Evolutionary conservation across 2,113 vertebrate genomes (phyloP), one percentile per base, ranked within the genome.

Genomic region (Ploceus nigricollis): DNA sequence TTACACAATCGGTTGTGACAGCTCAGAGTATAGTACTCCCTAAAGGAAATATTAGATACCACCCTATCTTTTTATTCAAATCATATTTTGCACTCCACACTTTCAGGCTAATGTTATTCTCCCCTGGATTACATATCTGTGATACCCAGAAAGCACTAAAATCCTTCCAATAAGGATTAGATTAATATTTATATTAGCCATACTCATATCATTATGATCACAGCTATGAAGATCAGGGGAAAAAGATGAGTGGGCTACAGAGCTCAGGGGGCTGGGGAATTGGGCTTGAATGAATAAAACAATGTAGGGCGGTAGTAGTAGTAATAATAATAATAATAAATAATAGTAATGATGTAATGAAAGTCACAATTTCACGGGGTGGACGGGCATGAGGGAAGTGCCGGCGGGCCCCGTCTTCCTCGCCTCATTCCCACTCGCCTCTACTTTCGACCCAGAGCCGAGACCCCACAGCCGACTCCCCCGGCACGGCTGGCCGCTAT

Each of bases 1-100:
- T 97, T 96, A 93, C 89, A 96, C 93, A 96, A 98, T 98, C 69
- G 82, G 93, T 97, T 98, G 79, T 97, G 97, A 98, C 97, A 98
- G 97, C 95, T 98, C 93, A 4, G 96, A 97, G 96, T 89, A 95
- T 94, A 96, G 96, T 89, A 87, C 56, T 98, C 97, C 95, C 97
- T 98, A 93, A 97, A 98, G 97, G 94, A 97, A 97, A 97, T 94
- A 89, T 84, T 91, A 93, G 93, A 96, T 93, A 95, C 84, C 82
- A 95, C 89, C 70, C 91, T 88, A 96, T 97, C 96, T 96, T 97
- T 95, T 96, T 97, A 96, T 98, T 98, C 89, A 96, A 98, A 96
- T 97, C 90, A 57, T 95, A 94, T 89, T 94, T 95, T 96, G 82
- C 77, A 87, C 90, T 83, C 94, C n/a, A 3, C 68, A 82, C 73